Percentiles rank a stretch among this genome's conserved stretches.
phyloP scores from a whole-genome alignment of 2,888 invertebrate genomes.

The Athripsodes cinereus region DNA sequence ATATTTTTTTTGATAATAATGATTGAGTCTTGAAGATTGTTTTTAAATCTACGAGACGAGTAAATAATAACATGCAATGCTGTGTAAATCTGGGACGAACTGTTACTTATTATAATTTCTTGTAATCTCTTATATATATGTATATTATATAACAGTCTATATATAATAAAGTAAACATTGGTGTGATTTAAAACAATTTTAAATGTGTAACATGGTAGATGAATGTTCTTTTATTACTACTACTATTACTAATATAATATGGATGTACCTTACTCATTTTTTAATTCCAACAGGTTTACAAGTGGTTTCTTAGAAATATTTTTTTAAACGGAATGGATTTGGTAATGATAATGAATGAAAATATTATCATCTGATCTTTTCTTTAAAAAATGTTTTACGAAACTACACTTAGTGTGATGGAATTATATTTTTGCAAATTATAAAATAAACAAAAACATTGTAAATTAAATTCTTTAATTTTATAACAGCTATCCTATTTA shows the following conservation, averaged over 20 bases:
- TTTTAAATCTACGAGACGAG: not conserved
- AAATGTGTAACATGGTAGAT: slow-evolving; percentile 8
- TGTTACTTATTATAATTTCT: not conserved
- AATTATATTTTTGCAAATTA: slow-evolving; percentile 10
- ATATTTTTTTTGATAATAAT: not conserved
- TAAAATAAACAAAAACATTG: slow-evolving; percentile 10
- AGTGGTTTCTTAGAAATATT: not conserved
- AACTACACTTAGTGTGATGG: slow-evolving; percentile 1
- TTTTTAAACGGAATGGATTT: not conserved
- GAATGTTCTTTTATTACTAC: slow-evolving; percentile 3
- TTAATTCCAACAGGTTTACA: slow-evolving; percentile 7
- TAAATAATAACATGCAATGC: too few species aligned
- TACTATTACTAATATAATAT: slow-evolving; percentile 7
- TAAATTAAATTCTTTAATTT: not conserved
- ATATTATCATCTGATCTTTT: not conserved
- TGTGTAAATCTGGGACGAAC: slow-evolving; percentile 8
- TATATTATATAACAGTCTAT: not conserved
- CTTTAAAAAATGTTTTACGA: not conserved
- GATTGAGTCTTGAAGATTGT: too few species aligned
- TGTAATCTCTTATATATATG: not conserved
- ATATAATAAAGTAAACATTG: slow-evolving; percentile 1
- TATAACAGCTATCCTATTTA: not conserved
- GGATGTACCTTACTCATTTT: slow-evolving; percentile 4
- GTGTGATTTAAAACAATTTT: slow-evolving; percentile 6
- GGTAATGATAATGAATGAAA: not conserved